phyloP scores from a whole-genome alignment of 2,113 vertebrate genomes.

The Chelonoidis abingdonii region DNA sequence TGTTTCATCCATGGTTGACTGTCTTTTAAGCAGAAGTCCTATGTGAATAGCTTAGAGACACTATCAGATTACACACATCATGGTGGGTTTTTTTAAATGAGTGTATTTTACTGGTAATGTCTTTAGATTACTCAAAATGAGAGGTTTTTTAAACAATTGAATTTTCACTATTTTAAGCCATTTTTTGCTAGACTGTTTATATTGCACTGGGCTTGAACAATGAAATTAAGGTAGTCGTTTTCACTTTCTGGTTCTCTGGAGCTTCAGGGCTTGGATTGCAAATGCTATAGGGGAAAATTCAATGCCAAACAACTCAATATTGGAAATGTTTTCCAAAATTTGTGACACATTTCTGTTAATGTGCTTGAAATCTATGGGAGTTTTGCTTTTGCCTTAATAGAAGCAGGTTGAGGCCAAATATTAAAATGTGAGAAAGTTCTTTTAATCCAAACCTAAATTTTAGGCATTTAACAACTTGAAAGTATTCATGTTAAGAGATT shows the following conservation, averaged over 20 bases:
- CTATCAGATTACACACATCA: neutral
- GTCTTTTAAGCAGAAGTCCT: constrained; percentile 61
- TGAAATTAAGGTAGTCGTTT: neutral
- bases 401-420: neutral
- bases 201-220: neutral
- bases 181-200: neutral
- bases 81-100: neutral
- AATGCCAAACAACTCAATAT: fast-evolving
- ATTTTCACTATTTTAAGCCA: neutral
- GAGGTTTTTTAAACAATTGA: neutral
- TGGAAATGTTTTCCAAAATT: neutral
- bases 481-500: neutral
- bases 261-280: neutral
- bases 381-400: neutral
- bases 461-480: neutral
- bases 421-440: neutral
- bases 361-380: neutral
- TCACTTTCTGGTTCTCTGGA: neutral
- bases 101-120: neutral
- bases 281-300: neutral
- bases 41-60: constrained; percentile 34
- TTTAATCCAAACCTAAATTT: neutral
- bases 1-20: constrained; percentile 62
- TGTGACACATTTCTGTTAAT: neutral
- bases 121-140: neutral